Percentiles rank a stretch among this genome's conserved stretches.
Evolutionary conservation across 2,113 vertebrate genomes (phyloP).

Genomic region (Brachionichthys hirsutus): DNA sequence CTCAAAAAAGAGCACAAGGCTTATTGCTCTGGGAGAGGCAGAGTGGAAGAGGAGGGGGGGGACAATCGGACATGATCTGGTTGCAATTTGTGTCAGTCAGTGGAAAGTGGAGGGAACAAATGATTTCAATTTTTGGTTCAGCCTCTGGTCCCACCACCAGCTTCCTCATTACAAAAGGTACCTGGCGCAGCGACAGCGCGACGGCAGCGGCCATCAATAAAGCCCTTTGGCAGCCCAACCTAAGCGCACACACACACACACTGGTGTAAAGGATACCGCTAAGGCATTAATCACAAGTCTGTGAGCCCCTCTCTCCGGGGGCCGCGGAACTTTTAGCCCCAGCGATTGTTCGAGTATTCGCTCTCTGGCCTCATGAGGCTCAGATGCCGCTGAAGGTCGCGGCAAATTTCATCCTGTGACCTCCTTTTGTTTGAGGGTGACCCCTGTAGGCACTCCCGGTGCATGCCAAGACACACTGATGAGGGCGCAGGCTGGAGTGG

Average conservation of each 20-base stretch:
- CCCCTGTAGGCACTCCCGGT: slow-evolving; percentile 78
- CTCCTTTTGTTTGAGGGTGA: slow-evolving; percentile 77
- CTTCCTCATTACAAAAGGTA: slow-evolving; percentile 52
- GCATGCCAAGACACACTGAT: slow-evolving; percentile 82
- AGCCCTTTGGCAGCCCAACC: slow-evolving; percentile 18
- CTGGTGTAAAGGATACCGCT: slow-evolving; percentile 17
- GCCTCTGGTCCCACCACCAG: slow-evolving; percentile 49
- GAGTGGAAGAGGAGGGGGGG: slow-evolving; percentile 28
- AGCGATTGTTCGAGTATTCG: slow-evolving; percentile 66
- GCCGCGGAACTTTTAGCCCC: slow-evolving; percentile 10
- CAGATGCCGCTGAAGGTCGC: slow-evolving; percentile 77
- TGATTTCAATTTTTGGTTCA: slow-evolving; percentile 71
- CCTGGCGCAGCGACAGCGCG: slow-evolving; percentile 38
- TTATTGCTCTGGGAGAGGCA: slow-evolving; percentile 63
- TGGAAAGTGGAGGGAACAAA: slow-evolving; percentile 66
- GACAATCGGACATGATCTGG: slow-evolving; percentile 69
- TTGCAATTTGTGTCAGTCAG: slow-evolving; percentile 77
- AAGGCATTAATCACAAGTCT: slow-evolving; percentile 58
- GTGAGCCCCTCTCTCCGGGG: slow-evolving; percentile 29
- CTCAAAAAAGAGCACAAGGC: slow-evolving; percentile 58
- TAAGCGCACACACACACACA: slow-evolving; percentile 29
- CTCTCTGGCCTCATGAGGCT: slow-evolving; percentile 78
- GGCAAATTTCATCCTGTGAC: slow-evolving; percentile 81
- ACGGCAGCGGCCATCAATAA: slow-evolving; percentile 38
- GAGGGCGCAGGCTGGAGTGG: slow-evolving; percentile 45